Conservation (phyloP, 2,888 invertebrate genomes). For the Seladonia tumulorum region DNA sequence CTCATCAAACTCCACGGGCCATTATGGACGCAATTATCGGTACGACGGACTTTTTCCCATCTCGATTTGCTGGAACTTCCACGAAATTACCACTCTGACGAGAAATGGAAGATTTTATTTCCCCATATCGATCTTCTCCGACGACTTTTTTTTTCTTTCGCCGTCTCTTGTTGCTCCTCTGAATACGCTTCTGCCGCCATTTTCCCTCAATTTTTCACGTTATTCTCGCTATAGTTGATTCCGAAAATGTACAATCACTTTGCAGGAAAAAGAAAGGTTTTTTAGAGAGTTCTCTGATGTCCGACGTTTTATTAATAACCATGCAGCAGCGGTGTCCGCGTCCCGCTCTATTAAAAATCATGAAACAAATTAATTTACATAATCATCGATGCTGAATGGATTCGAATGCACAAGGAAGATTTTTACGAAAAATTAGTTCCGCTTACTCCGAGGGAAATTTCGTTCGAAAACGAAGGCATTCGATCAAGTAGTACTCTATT, state of each 20-base stretch:
- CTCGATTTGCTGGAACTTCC: constrained; percentile 48
- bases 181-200: constrained; percentile 13
- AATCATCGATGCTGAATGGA: neutral
- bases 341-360: constrained; percentile 36
- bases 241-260: constrained; percentile 4
- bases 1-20: constrained; percentile 43
- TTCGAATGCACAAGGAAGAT: constrained; percentile 4
- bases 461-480: neutral
- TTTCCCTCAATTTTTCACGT: constrained; percentile 11
- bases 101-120: constrained; percentile 51
- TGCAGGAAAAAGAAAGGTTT: neutral
- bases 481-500: neutral
- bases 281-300: constrained; percentile 18
- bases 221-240: constrained; percentile 2
- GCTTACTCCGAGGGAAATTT: constrained; percentile 25
- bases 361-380: constrained; percentile 21
- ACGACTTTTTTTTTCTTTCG: neutral
- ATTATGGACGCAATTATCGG: constrained; percentile 62
- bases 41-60: constrained; percentile 54
- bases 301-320: constrained; percentile 2
- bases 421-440: constrained; percentile 10
- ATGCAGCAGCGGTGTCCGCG: constrained; percentile 16
- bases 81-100: constrained; percentile 50
- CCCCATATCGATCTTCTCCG: constrained; percentile 46
- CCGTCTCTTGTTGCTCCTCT: neutral